A percentile compares a stretch with the other conserved stretches of the same genome.
Evolutionary conservation across 2,113 vertebrate genomes (phyloP).

Genomic region (Elephas maximus): DNA sequence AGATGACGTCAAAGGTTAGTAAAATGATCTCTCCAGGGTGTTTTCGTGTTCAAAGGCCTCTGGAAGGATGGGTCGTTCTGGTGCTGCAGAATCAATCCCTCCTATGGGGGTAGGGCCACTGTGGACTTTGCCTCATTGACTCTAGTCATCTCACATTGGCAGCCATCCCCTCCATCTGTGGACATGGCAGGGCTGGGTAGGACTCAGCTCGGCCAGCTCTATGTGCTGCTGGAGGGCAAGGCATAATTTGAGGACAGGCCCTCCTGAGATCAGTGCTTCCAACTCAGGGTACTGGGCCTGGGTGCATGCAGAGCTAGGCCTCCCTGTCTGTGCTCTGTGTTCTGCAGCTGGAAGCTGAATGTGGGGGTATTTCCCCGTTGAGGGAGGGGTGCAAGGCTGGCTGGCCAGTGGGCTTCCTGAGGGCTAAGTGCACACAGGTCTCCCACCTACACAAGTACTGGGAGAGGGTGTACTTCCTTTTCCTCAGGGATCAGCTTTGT

Average conservation of each 20-base stretch:
- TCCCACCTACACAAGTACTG: neutral
- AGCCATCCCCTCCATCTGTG: neutral
- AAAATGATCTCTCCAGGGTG: neutral
- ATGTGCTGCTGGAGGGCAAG: neutral
- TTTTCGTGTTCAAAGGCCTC: neutral
- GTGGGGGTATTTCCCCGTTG: neutral
- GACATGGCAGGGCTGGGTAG: neutral
- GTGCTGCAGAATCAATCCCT: neutral
- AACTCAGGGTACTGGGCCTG: neutral
- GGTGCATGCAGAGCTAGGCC: neutral
- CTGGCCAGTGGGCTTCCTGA: neutral
- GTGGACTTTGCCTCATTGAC: neutral
- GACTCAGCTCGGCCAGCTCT: neutral
- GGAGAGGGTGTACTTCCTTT: neutral
- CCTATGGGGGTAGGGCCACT: neutral
- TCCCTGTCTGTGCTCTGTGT: neutral
- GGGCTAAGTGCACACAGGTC: fast-evolving
- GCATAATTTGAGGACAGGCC: neutral
- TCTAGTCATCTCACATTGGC: neutral
- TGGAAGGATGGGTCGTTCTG: neutral
- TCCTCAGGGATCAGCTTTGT: neutral
- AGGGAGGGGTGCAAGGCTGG: neutral
- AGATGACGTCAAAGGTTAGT: neutral
- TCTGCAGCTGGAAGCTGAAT: neutral
- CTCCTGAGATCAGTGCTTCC: neutral